phyloP scores from a whole-genome alignment of 2,113 vertebrate species.

The Callocephalon fimbriatum region DNA sequence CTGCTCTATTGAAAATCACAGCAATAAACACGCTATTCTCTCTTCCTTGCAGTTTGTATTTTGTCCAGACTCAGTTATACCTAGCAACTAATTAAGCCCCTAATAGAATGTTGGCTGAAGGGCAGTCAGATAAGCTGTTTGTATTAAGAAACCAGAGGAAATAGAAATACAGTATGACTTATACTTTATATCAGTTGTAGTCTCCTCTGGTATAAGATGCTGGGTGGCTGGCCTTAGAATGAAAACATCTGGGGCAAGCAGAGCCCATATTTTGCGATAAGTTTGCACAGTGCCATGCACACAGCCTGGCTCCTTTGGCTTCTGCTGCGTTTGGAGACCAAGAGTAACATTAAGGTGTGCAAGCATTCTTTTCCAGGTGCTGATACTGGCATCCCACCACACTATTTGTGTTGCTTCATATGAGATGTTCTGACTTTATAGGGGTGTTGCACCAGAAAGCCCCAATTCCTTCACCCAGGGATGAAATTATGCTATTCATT shows the following conservation, averaged over 20 bases:
- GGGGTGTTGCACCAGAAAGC: neutral
- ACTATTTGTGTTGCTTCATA: neutral
- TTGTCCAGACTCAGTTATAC: neutral
- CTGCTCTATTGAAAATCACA: neutral
- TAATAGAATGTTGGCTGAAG: constrained; percentile 21
- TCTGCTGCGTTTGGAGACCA: neutral
- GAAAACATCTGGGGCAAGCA: neutral
- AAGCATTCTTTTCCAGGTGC: neutral
- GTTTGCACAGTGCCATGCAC: neutral
- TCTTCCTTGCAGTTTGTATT: neutral
- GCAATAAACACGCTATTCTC: neutral
- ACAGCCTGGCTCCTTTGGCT: neutral
- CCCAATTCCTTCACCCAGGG: neutral
- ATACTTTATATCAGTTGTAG: neutral
- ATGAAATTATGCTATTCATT: neutral
- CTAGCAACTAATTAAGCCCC: constrained; percentile 9
- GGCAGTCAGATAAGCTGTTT: neutral
- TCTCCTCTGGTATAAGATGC: neutral
- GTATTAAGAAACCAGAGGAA: neutral
- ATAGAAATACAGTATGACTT: neutral
- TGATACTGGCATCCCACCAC: neutral
- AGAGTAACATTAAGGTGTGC: neutral
- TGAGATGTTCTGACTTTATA: neutral
- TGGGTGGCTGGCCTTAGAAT: neutral
- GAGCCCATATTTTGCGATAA: neutral